These are phyloP conservation scores for Hybos culiciformis DNA, from an alignment of 2,888 invertebrate genomes.

Conservation along the genomic window DNA sequence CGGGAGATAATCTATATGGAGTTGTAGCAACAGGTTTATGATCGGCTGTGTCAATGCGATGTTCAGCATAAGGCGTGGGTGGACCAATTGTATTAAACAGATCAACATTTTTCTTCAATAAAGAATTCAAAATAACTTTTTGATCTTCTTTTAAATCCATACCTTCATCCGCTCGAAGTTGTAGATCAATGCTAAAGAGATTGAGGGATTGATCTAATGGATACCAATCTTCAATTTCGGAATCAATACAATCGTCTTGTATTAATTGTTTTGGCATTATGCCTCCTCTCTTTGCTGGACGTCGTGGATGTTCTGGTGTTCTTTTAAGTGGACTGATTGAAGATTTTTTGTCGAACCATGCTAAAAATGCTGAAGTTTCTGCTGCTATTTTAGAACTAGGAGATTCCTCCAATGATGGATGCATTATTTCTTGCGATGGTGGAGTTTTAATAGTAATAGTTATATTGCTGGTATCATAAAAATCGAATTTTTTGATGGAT, in stretches of 20 bases:
- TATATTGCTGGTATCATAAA: background rate
- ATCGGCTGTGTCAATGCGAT: constrained; percentile 3
- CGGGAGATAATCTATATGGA: constrained; percentile 23
- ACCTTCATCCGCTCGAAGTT: background rate
- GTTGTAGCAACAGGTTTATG: constrained; percentile 21
- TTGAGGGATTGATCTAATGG: too few relatives aligned
- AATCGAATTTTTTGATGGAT: background rate
- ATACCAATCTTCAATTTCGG: background rate
- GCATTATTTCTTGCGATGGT: too few relatives aligned
- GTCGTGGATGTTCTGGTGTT: too few relatives aligned
- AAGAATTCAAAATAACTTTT: background rate
- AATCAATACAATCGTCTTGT: background rate
- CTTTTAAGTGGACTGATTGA: background rate
- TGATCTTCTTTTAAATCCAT: background rate
- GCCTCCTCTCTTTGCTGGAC: too few relatives aligned
- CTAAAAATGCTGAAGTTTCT: background rate
- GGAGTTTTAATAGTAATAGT: too few relatives aligned
- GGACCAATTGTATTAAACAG: background rate
- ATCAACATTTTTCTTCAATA: background rate
- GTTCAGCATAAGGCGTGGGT: background rate
- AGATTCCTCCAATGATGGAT: background rate
- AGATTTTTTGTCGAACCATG: background rate
- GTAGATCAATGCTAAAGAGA: background rate
- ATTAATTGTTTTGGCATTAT: too few relatives aligned
- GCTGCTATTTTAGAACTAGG: background rate